A percentile compares a stretch with the other conserved stretches of the same genome.
Evolutionary conservation across 2,888 invertebrate genomes (phyloP).

Genomic region (Drosophila falleni): DNA sequence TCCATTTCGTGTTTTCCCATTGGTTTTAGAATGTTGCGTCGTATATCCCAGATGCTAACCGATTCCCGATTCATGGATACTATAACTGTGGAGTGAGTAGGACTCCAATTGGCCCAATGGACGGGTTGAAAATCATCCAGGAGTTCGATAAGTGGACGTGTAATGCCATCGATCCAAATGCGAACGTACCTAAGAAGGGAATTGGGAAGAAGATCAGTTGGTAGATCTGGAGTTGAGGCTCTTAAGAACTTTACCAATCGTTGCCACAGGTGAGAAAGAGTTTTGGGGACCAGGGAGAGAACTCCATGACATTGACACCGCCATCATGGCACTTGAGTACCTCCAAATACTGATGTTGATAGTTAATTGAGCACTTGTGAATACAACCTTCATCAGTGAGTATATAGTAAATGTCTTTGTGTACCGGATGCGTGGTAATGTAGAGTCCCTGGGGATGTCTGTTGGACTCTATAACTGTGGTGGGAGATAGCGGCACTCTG

Average conservation of each 20-base stretch:
- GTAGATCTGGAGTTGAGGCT: too few relatives aligned
- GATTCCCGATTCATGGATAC: slow-evolving; percentile 88
- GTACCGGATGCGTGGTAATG: slow-evolving; percentile 88
- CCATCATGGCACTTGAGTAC: slow-evolving; percentile 92
- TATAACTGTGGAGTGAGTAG: slow-evolving; percentile 90
- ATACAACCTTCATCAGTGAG: slow-evolving; percentile 95
- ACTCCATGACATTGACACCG: slow-evolving; percentile 89
- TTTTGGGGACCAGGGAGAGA: slow-evolving; percentile 90
- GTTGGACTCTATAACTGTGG: slow-evolving; percentile 85
- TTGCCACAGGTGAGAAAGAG: slow-evolving; percentile 92
- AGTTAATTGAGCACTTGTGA: slow-evolving; percentile 92
- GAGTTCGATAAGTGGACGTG: slow-evolving; percentile 88
- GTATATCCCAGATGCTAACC: slow-evolving; percentile 92
- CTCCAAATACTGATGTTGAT: slow-evolving; percentile 91
- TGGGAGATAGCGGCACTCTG: slow-evolving; percentile 60
- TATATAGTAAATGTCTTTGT: slow-evolving; percentile 89
- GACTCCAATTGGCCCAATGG: slow-evolving; percentile 90
- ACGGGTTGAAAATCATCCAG: slow-evolving; percentile 86
- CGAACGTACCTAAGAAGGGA: slow-evolving; percentile 86
- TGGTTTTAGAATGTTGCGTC: slow-evolving; percentile 90
- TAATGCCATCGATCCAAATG: slow-evolving; percentile 91
- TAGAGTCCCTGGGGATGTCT: slow-evolving; percentile 89
- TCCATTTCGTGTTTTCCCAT: slow-evolving; percentile 74
- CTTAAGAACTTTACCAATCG: slow-evolving; percentile 87
- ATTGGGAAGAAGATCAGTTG: not conserved